Percentiles rank a stretch among this genome's conserved stretches.
Evolutionary conservation across 1,140 invertebrate genomes (phyloP).

Genomic region (Oscheius sp.): DNA sequence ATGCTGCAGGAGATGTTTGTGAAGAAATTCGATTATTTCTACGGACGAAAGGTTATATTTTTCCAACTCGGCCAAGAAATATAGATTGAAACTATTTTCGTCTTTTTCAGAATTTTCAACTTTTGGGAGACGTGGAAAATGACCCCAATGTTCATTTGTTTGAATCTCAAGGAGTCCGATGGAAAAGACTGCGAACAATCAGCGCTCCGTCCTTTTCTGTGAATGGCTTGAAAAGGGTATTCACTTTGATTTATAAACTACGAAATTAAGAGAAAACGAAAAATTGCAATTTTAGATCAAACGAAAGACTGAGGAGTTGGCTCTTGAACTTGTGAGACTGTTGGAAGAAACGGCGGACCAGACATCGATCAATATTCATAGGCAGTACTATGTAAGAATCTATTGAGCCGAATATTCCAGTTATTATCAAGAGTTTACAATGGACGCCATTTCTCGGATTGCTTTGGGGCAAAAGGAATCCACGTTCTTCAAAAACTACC

Average conservation of each 20-base stretch:
- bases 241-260: neutral
- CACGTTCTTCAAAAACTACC: conserved; percentile 43
- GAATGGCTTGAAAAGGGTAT: conserved; percentile 21
- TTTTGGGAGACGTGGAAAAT: conserved; percentile 28
- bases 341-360: conserved; percentile 2
- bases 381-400: too few species aligned
- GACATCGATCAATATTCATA: conserved; percentile 28
- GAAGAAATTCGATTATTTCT: conserved; percentile 35
- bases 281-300: conserved; percentile 12
- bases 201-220: conserved; percentile 20
- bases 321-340: conserved; percentile 18
- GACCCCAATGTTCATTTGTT: conserved; percentile 30
- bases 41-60: conserved; percentile 15
- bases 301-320: conserved; percentile 23
- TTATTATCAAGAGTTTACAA: conserved; percentile 34
- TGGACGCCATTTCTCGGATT: conserved; percentile 29
- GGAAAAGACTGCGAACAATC: conserved; percentile 31
- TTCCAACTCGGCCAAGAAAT: neutral
- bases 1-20: conserved; percentile 38
- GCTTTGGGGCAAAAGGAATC: conserved; percentile 29
- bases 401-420: too few species aligned
- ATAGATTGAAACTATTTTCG: neutral
- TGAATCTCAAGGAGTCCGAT: conserved; percentile 20
- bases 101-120: conserved; percentile 9
- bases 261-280: conserved; percentile 5